These are phyloP conservation scores for Anguilla megastoma DNA, from an alignment of 2,797 vertebrate species.

Conservation along the genomic window DNA sequence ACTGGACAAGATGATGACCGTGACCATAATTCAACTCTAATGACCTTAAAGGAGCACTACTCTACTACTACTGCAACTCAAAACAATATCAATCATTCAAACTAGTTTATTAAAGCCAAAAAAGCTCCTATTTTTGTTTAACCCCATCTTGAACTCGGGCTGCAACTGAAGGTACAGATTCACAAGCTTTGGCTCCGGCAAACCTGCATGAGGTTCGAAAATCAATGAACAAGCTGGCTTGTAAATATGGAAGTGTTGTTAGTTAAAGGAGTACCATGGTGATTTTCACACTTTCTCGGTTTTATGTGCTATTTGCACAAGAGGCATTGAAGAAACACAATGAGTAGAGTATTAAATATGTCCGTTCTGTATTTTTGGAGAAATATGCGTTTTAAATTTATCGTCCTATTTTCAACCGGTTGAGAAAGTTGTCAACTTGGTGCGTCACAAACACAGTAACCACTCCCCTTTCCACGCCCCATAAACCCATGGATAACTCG, in stretches of 20 bases:
- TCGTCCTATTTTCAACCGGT: too few relatives aligned
- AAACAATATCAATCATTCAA: background rate
- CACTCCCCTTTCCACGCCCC: too few relatives aligned
- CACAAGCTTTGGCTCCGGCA: conserved; percentile 26
- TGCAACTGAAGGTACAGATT: background rate
- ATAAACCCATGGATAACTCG: too few relatives aligned
- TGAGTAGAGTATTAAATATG: too few relatives aligned
- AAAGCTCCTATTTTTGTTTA: background rate
- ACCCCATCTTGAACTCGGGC: background rate
- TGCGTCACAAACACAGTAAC: too few relatives aligned
- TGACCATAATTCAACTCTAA: background rate
- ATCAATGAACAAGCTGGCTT: conserved; percentile 65
- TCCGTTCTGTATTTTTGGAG: too few relatives aligned
- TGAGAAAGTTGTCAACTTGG: too few relatives aligned
- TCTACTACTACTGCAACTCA: background rate
- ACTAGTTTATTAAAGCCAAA: background rate
- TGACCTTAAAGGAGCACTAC: background rate
- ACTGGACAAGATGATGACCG: background rate
- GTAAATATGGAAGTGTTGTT: conserved; percentile 68
- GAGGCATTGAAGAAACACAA: too few relatives aligned
- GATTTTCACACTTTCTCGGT: too few relatives aligned
- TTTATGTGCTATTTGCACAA: too few relatives aligned
- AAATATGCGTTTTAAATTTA: too few relatives aligned
- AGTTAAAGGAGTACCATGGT: too few relatives aligned
- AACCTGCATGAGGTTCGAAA: conserved; percentile 60